Percentiles rank a stretch among this genome's conserved stretches.
Evolutionary conservation across 2,113 vertebrate genomes (phyloP).

Genomic region (Leptodactylus fuscus): DNA sequence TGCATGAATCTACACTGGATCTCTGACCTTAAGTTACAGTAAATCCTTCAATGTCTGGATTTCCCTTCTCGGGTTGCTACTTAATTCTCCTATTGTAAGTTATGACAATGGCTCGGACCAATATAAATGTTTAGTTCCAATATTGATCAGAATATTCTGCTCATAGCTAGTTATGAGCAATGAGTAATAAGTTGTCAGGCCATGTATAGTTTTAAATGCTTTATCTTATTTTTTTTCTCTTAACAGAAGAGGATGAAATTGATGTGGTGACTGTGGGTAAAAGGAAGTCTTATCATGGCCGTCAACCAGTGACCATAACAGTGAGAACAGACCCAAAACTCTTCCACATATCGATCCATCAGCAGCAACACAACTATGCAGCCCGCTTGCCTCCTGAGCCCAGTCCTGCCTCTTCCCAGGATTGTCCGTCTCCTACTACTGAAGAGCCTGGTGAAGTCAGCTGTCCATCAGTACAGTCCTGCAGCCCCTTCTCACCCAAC

Average conservation of each 20-base stretch:
- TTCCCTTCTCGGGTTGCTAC: too few species aligned
- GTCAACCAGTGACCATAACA: conserved; percentile 87
- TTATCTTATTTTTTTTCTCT: conserved; percentile 10
- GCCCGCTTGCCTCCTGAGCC: conserved; percentile 86
- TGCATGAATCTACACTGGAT: neutral
- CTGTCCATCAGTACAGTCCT: conserved; percentile 59
- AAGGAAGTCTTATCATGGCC: conserved; percentile 76
- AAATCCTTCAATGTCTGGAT: neutral
- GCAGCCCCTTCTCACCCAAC: conserved; percentile 64
- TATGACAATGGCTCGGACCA: too few species aligned
- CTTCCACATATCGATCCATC: conserved; percentile 93
- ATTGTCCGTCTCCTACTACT: neutral
- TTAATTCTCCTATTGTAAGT: too few species aligned
- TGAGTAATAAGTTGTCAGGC: too few species aligned
- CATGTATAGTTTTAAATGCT: too few species aligned
- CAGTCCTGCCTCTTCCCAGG: conserved; percentile 60
- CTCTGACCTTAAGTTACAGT: neutral
- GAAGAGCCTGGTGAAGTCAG: conserved; percentile 43
- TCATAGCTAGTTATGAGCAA: too few species aligned
- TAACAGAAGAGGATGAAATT: conserved; percentile 88
- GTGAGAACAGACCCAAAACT: conserved; percentile 88
- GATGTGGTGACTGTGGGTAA: conserved; percentile 95
- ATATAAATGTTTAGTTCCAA: too few species aligned
- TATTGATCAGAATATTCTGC: too few species aligned
- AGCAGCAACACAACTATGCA: conserved; percentile 96